phyloP scores from a whole-genome alignment of 2,888 invertebrate species.

The Diaphora mendica region DNA sequence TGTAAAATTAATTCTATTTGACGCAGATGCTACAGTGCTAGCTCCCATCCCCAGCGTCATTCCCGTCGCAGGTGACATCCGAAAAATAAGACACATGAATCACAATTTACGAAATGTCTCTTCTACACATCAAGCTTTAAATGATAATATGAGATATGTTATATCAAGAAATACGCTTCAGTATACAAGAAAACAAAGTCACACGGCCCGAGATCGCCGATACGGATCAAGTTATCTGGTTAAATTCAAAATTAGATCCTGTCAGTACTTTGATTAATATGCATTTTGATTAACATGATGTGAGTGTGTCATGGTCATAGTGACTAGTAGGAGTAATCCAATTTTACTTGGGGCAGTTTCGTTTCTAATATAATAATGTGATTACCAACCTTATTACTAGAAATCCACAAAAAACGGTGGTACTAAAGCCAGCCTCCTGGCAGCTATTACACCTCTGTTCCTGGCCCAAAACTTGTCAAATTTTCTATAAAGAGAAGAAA shows the following conservation, averaged over 20 bases:
- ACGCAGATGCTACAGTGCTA: not conserved
- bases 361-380: no score
- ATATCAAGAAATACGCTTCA: not conserved
- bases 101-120: slow-evolving; percentile 11
- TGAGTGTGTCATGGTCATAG: no score
- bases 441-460: not conserved
- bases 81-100: slow-evolving; percentile 4
- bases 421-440: not conserved
- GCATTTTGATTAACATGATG: no score
- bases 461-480: not conserved
- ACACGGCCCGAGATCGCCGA: no score
- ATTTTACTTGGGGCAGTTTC: no score
- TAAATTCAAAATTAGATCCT: no score
- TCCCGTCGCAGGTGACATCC: slow-evolving; percentile 6
- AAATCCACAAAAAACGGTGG: no score
- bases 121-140: not conserved
- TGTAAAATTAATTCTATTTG: not conserved
- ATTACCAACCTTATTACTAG: no score
- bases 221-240: no score
- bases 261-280: no score
- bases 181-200: not conserved
- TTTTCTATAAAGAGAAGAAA: not conserved
- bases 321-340: no score
- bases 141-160: not conserved
- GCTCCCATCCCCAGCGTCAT: not conserved